These are phyloP conservation scores for Acanthornis magna DNA, from an alignment of 2,797 vertebrate genomes.

Conservation along the genomic window DNA sequence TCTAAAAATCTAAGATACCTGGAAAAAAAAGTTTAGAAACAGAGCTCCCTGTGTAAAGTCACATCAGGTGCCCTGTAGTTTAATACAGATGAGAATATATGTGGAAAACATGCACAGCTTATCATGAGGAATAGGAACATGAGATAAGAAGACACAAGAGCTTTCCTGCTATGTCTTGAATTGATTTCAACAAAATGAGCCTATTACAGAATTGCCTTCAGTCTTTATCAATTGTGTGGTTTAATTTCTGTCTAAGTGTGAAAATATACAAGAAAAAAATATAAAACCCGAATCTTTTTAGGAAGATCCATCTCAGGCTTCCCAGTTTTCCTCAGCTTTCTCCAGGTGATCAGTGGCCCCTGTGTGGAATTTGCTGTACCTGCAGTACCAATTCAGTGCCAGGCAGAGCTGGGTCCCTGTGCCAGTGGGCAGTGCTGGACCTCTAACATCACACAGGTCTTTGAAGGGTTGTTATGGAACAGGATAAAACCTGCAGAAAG, in stretches of 20 bases:
- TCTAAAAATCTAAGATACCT: neutral
- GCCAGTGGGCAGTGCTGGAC: neutral
- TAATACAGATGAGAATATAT: neutral
- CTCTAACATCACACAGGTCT: neutral
- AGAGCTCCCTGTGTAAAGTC: neutral
- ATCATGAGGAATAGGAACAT: neutral
- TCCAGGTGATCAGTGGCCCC: neutral
- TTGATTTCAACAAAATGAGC: neutral
- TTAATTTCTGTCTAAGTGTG: neutral
- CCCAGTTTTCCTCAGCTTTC: neutral
- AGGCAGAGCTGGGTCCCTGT: neutral
- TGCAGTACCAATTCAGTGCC: neutral
- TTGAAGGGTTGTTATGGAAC: neutral
- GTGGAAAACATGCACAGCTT: neutral
- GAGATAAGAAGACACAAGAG: neutral
- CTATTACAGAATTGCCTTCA: neutral
- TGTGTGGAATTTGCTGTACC: neutral
- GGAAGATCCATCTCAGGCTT: neutral
- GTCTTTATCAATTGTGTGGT: neutral
- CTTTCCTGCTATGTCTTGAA: neutral
- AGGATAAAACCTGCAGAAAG: neutral
- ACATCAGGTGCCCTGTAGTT: neutral
- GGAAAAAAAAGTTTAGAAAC: neutral
- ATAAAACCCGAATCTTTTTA: neutral
- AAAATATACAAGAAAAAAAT: neutral